Evolutionary conservation across 2,113 vertebrate species (phyloP).

Genomic region (Paralichthys olivaceus): DNA sequence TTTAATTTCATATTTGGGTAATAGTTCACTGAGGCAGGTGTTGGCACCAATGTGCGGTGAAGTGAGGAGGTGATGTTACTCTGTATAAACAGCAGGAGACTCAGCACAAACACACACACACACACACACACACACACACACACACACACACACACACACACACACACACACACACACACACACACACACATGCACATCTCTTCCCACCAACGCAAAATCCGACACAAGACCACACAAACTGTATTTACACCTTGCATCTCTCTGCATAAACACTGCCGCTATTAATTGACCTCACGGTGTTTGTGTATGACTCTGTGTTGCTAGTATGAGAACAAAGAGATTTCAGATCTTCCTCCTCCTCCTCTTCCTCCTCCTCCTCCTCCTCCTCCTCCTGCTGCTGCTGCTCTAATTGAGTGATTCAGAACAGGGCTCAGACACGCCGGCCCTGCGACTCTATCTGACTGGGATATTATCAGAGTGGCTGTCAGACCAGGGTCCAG

Average conservation of each 20-base stretch:
- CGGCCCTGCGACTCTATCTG: slow-evolving; percentile 74
- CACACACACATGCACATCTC: slow-evolving; percentile 21
- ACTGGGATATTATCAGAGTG: slow-evolving; percentile 78
- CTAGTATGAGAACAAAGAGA: slow-evolving; percentile 43
- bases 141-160: slow-evolving; percentile 22
- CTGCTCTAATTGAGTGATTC: slow-evolving; percentile 80
- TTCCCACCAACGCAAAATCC: slow-evolving; percentile 58
- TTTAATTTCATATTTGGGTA: background rate
- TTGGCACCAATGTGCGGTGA: slow-evolving; percentile 6
- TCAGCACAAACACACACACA: slow-evolving; percentile 34
- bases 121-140: slow-evolving; percentile 76
- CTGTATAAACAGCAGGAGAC: slow-evolving; percentile 50
- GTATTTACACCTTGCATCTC: slow-evolving; percentile 79
- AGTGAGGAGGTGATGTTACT: slow-evolving; percentile 42
- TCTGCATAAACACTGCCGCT: slow-evolving; percentile 72
- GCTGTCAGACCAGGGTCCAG: slow-evolving; percentile 81
- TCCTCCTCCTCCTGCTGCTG: slow-evolving; percentile 22
- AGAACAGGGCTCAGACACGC: slow-evolving; percentile 75
- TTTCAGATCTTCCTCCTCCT: slow-evolving; percentile 22
- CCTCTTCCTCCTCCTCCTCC: slow-evolving; percentile 9
- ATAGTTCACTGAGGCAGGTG: slow-evolving; percentile 37
- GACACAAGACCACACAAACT: slow-evolving; percentile 81
- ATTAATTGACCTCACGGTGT: slow-evolving; percentile 72
- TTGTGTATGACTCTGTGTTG: slow-evolving; percentile 51
- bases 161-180: slow-evolving; percentile 30